phyloP scores from a whole-genome alignment of 2,113 vertebrate species.

The Prinia subflava region DNA sequence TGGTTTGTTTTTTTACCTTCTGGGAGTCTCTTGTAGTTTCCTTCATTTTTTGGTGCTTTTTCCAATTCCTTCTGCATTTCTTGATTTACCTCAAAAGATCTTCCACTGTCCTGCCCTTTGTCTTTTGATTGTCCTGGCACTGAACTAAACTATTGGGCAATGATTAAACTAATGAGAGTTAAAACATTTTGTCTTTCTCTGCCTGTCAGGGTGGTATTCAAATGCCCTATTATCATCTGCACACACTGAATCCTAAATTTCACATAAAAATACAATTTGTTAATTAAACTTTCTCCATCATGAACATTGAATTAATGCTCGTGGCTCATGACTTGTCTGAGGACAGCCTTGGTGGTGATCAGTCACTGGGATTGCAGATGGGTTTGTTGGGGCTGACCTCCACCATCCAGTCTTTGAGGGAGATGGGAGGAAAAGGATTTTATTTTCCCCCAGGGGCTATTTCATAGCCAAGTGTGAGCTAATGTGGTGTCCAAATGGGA shows the following conservation, averaged over 20 bases:
- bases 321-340: not conserved
- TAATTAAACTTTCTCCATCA: not conserved
- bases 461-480: not conserved
- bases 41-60: not conserved
- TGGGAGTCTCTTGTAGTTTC: not conserved
- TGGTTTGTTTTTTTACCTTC: not conserved
- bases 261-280: not conserved
- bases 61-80: not conserved
- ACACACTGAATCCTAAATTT: not conserved
- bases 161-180: not conserved
- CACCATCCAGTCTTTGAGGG: not conserved
- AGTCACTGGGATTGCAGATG: not conserved
- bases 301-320: not conserved
- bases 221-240: not conserved
- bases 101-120: not conserved
- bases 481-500: fast-evolving
- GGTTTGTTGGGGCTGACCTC: not conserved
- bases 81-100: not conserved
- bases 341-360: not conserved
- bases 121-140: not conserved
- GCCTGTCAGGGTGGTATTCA: not conserved
- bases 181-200: conserved; percentile 10
- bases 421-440: not conserved
- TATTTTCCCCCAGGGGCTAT: not conserved
- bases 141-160: not conserved